Evolutionary conservation across 2,113 vertebrate genomes (phyloP).

Genomic region (Grantiella picta): DNA sequence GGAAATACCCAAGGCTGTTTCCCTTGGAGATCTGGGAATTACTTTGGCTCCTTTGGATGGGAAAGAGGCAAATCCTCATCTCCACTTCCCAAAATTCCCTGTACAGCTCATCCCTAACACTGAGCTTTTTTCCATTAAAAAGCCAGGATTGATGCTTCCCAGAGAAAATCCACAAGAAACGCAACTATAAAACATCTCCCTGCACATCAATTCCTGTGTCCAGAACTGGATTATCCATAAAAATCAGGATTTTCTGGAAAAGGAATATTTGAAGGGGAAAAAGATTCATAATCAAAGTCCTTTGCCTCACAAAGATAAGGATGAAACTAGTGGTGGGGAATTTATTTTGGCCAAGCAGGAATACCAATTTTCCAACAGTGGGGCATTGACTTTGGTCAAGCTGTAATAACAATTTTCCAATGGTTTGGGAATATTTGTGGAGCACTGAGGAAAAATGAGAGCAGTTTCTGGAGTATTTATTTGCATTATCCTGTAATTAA

Average conservation of each 20-base stretch:
- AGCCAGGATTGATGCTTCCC: background rate
- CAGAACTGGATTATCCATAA: background rate
- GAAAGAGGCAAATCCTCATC: background rate
- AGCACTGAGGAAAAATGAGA: background rate
- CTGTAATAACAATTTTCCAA: background rate
- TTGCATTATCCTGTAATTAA: background rate
- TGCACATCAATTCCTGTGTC: rapidly evolving
- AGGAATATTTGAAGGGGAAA: background rate
- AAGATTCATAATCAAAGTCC: background rate
- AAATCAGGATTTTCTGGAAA: background rate
- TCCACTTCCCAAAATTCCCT: background rate
- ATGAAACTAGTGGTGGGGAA: background rate
- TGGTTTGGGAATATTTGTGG: background rate
- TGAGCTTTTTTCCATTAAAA: background rate
- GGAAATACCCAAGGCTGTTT: background rate
- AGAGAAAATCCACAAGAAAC: background rate
- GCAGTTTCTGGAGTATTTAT: background rate
- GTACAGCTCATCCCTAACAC: rapidly evolving
- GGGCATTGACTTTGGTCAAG: background rate
- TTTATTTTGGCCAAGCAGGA: background rate
- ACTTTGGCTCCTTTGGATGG: rapidly evolving
- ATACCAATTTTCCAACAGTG: background rate
- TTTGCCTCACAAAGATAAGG: background rate
- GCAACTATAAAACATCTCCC: background rate
- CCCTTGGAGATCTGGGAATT: background rate